Conservation (phyloP, 2,797 vertebrate species). For the Melanogrammus aeglefinus region DNA sequence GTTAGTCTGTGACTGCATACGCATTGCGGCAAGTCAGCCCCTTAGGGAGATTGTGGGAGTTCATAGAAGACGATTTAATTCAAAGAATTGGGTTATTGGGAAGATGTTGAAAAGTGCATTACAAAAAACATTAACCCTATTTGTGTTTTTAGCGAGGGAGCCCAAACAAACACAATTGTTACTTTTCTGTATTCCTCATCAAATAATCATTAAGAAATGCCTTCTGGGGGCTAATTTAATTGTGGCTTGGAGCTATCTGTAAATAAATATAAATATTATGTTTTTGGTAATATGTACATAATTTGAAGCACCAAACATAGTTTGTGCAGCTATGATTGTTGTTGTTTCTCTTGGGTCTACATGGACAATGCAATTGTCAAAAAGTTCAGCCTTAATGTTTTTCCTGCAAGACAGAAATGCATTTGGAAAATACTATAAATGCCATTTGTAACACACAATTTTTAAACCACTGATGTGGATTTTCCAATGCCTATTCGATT, state of each 20-base stretch:
- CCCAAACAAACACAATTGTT: not conserved
- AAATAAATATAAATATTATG: not conserved
- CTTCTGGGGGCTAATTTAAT: not conserved
- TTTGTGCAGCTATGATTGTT: not conserved
- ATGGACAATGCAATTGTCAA: not conserved
- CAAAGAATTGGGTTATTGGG: not conserved
- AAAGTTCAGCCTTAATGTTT: too few relatives aligned
- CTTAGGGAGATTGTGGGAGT: slow-evolving; percentile 23
- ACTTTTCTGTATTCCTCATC: not conserved
- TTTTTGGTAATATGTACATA: not conserved
- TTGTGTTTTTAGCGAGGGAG: not conserved
- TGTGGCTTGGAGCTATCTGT: not conserved
- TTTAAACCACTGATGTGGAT: not conserved
- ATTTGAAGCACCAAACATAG: not conserved
- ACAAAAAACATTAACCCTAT: not conserved
- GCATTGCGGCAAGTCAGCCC: slow-evolving; percentile 20
- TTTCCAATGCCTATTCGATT: not conserved
- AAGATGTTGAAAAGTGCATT: not conserved
- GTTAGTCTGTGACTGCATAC: slow-evolving; percentile 16
- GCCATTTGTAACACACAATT: not conserved
- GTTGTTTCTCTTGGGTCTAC: not conserved
- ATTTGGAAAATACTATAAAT: too few relatives aligned
- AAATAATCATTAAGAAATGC: not conserved
- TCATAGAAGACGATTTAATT: slow-evolving; percentile 11
- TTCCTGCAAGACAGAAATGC: too few relatives aligned